Base-by-base conservation (phyloP, 2,888 invertebrate genomes). In the Drosophila lutescens region DNA sequence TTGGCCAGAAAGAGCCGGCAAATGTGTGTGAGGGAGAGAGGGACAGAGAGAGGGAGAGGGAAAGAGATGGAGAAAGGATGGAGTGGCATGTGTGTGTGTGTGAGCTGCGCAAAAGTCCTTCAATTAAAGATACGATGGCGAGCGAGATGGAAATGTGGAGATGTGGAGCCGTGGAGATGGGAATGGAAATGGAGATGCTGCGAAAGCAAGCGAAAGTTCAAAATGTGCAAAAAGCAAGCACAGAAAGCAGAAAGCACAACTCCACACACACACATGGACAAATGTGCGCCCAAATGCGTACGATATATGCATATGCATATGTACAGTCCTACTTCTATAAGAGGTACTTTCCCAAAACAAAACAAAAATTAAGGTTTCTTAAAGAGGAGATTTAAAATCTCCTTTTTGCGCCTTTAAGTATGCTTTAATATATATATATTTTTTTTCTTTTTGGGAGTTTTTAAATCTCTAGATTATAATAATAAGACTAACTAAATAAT, bases 61-160 rank as follows among this genome's bases (percentile, higher is more conserved):
- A 51, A n/a, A 58, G 57, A 69, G 60, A 53, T 36, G 72, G 36
- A 47, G 38, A 58, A 74, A 49, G 80, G 67, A 67, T 67, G 55
- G 57, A 61, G 51, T 20, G 15, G 20, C 56, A 12, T 75, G 50
- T 56, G 47, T 73, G 62, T 26, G 47, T 47, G 17, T 47, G 76
- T 67, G 74, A 74, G 86, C 81, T 84, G 88, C 88, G 82, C 86
- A 86, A 88, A 71, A 84, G 89, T 88, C 88, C 89, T 84, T 84
- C 89, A 84, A 84, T 88, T 88, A 84, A 87, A 84, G 84, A 84
- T 86, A 81, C 79, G 83, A 73, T 86, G 74, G 80, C 72, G 86
- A 85, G 80, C 86, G 79, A 78, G 79, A 82, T 89, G 80, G 67
- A 70, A 49, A 56, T 30, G 47, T 49, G 58, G 43, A 55, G 77